Percentiles rank a stretch among this genome's conserved stretches.
Conservation (phyloP, 2,888 invertebrate genomes). For the Aleiodes testaceus region DNA sequence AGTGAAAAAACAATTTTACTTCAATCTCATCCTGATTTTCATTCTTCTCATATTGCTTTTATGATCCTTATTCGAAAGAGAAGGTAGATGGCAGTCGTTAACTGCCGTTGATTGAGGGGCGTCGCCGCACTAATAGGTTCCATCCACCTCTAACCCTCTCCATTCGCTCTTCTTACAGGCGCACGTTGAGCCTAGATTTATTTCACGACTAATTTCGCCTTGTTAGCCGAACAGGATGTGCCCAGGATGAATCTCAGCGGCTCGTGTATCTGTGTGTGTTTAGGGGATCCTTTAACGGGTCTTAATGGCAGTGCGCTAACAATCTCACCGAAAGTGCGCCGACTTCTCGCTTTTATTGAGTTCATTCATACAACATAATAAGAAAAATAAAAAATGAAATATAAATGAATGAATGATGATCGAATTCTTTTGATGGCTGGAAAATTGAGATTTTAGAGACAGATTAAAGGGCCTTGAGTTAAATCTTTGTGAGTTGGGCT, state of each 20-base stretch:
- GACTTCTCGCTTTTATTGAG: conserved; percentile 33
- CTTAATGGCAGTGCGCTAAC: conserved; percentile 54
- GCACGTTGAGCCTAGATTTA: conserved; percentile 54
- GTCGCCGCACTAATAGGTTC: conserved; percentile 60
- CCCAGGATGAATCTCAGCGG: conserved; percentile 43
- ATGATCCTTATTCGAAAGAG: conserved; percentile 31
- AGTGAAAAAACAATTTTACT: background rate
- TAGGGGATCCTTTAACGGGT: conserved; percentile 49
- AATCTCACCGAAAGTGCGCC: conserved; percentile 52
- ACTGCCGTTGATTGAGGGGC: conserved; percentile 61
- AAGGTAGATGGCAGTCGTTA: conserved; percentile 46
- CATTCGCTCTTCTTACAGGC: background rate
- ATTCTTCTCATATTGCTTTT: conserved; percentile 17
- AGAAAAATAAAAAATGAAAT: background rate
- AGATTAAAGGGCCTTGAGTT: background rate
- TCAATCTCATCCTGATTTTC: background rate
- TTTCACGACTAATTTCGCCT: conserved; percentile 66
- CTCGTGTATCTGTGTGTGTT: conserved; percentile 30
- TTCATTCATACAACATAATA: background rate
- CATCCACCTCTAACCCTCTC: conserved; percentile 47
- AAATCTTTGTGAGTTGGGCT: background rate
- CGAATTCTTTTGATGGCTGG: background rate
- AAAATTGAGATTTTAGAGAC: background rate
- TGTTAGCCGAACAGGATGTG: conserved; percentile 61
- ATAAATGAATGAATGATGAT: background rate